phyloP scores from a whole-genome alignment of 30 jellyfish, hydroid and myxozoan genomes.

The Morbakka virulenta region DNA sequence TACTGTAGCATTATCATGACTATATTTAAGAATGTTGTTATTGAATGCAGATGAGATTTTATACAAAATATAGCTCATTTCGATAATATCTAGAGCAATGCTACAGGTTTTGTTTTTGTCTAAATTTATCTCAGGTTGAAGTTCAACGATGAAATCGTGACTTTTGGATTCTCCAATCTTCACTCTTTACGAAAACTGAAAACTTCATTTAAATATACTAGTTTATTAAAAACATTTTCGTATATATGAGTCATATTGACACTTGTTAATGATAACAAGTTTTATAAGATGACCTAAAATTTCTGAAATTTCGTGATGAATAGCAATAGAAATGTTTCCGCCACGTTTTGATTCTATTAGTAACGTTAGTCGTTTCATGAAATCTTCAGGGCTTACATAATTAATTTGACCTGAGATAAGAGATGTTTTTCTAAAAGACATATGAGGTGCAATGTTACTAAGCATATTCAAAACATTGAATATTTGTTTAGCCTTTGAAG shows the following conservation, averaged over 20 bases:
- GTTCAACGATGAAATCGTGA: background rate
- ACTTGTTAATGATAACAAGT: too few species aligned
- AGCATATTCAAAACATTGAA: constrained; percentile 26
- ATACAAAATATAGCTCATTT: constrained; percentile 11
- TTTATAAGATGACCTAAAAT: too few species aligned
- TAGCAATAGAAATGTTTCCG: background rate
- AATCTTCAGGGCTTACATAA: constrained; percentile 7
- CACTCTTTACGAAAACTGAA: background rate
- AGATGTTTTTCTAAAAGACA: background rate
- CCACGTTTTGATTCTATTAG: background rate
- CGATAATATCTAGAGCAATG: constrained; percentile 12
- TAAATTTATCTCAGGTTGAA: constrained; percentile 1
- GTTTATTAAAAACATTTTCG: constrained; percentile 15
- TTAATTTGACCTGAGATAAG: constrained; percentile 1
- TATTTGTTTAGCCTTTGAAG: too few species aligned
- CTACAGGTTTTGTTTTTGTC: constrained; percentile 2
- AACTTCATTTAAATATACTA: constrained; percentile 6
- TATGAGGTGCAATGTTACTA: background rate
- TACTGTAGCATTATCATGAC: too few species aligned
- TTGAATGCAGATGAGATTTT: too few species aligned
- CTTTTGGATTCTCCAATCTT: constrained; percentile 2
- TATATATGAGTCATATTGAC: too few species aligned
- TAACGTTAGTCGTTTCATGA: constrained; percentile 11
- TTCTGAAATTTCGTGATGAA: too few species aligned
- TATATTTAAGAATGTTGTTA: too few species aligned